These are phyloP conservation scores for Mythimna pallens DNA, from an alignment of 2,888 invertebrate species.

Conservation along the genomic window DNA sequence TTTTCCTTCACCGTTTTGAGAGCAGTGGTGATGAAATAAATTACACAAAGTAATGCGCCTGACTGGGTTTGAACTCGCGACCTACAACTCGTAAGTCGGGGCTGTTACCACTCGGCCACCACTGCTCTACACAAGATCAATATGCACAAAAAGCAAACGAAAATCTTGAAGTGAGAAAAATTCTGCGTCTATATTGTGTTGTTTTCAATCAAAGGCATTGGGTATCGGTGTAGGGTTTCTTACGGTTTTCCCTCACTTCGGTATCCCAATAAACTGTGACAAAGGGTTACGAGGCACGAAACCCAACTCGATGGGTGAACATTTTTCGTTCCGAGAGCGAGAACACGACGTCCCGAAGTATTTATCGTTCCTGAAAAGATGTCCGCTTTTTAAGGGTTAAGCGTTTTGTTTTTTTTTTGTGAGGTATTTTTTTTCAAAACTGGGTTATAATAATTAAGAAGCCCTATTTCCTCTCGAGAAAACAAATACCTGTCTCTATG, in stretches of 20 bases:
- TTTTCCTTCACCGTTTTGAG: too few relatives aligned
- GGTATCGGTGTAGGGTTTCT: conserved; percentile 64
- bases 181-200: conserved; percentile 54
- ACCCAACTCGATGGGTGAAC: conserved; percentile 68
- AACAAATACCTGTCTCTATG: too few relatives aligned
- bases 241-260: conserved; percentile 71
- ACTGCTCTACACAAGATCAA: neutral
- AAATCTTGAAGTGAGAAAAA: conserved; percentile 20
- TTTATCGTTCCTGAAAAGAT: conserved; percentile 57
- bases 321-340: conserved; percentile 61
- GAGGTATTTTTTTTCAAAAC: neutral
- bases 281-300: conserved; percentile 76
- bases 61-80: too few relatives aligned
- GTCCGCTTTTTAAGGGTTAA: conserved; percentile 34
- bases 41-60: too few relatives aligned
- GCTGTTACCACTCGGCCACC: too few relatives aligned
- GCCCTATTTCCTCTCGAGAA: too few relatives aligned
- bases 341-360: conserved; percentile 44
- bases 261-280: conserved; percentile 78
- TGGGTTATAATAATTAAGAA: too few relatives aligned
- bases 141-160: neutral
- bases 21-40: too few relatives aligned
- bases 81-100: too few relatives aligned
- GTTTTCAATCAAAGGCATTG: conserved; percentile 73
- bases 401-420: conserved; percentile 34